These are phyloP conservation scores for Platyrinchus mystaceus DNA, from an alignment of 2,797 vertebrate genomes.

Conservation along the genomic window DNA sequence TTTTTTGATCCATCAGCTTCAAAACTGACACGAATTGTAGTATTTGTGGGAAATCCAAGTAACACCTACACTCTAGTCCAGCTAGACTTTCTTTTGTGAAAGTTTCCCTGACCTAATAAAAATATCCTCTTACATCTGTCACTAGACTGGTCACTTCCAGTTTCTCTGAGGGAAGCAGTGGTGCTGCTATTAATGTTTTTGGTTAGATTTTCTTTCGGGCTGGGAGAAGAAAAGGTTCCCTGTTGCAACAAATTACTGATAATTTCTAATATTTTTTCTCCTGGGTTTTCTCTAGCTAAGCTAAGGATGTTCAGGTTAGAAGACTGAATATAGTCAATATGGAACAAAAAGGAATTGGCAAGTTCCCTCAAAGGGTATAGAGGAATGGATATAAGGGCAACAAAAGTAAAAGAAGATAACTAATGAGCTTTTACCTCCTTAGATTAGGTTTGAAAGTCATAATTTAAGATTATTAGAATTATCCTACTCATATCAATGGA, in stretches of 20 bases:
- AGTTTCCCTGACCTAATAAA: background rate
- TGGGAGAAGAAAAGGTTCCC: background rate
- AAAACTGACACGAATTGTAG: background rate
- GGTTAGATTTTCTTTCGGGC: background rate
- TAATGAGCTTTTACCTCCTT: background rate
- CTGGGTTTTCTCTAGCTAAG: background rate
- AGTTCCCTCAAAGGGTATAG: background rate
- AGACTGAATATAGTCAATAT: background rate
- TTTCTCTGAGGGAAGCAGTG: background rate
- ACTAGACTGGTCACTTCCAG: background rate
- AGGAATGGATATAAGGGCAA: background rate
- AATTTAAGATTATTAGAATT: background rate
- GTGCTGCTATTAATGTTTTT: background rate
- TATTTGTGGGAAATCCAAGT: background rate
- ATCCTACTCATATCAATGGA: background rate
- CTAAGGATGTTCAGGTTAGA: background rate
- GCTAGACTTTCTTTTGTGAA: background rate
- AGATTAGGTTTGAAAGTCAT: background rate
- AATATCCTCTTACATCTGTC: background rate
- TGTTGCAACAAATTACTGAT: background rate
- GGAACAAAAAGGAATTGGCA: background rate
- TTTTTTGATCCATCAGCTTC: background rate
- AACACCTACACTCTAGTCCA: background rate
- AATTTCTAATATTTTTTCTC: background rate
- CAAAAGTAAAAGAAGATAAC: background rate